Percentiles rank a stretch among this genome's conserved stretches.
phyloP scores from a whole-genome alignment of 2,113 vertebrate genomes.

The Ophthalmolycus amberensis region DNA sequence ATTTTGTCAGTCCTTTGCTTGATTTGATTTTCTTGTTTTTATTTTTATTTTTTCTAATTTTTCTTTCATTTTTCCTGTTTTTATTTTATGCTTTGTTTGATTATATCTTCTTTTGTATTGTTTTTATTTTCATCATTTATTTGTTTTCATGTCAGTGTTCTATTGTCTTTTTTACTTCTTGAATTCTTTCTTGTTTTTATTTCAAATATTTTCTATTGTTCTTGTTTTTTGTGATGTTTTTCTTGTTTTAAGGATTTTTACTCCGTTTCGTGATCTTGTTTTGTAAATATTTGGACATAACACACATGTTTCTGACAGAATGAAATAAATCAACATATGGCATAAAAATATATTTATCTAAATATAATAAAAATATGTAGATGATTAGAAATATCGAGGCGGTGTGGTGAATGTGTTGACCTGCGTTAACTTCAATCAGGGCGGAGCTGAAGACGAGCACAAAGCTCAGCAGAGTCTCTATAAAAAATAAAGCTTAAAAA shows the following conservation, averaged over 20 bases:
- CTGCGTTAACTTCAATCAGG: not conserved
- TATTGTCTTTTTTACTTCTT: not conserved
- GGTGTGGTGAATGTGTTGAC: constrained; percentile 21
- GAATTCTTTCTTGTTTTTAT: not conserved
- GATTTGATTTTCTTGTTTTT: not conserved
- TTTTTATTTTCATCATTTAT: not conserved
- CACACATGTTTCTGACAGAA: not conserved
- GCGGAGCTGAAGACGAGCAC: constrained; percentile 24
- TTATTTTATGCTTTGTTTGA: not conserved
- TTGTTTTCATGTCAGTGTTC: not conserved
- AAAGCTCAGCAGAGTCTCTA: constrained; percentile 11
- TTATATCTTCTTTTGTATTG: not conserved
- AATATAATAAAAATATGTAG: not conserved
- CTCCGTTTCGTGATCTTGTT: not conserved
- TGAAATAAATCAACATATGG: not conserved
- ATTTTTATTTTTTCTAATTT: not conserved
- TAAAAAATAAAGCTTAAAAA: constrained; percentile 30
- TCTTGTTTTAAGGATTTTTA: not conserved
- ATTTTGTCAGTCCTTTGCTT: not conserved
- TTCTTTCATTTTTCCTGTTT: not conserved
- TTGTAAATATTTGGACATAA: not conserved
- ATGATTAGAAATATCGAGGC: not conserved
- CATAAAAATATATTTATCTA: not conserved
- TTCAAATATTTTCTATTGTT: not conserved
- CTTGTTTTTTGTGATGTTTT: not conserved